phyloP scores from a whole-genome alignment of 2,113 vertebrate species.

The Amia ocellicauda region DNA sequence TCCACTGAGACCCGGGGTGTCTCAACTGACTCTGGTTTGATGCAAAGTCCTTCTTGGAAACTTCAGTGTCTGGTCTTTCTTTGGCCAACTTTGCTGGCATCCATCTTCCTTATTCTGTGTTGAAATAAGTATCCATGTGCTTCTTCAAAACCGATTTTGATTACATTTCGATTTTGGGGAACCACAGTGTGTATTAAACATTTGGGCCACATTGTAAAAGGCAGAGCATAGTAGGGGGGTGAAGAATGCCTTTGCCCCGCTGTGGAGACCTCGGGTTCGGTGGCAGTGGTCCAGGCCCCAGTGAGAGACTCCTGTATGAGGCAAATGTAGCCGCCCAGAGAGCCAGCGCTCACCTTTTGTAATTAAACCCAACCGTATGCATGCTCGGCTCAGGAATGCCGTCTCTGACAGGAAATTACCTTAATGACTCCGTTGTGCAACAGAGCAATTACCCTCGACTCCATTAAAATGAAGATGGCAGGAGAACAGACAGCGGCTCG shows the following conservation, averaged over 20 bases:
- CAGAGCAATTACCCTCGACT: constrained; percentile 13
- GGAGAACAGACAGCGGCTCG: neutral
- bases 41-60: too few species aligned
- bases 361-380: constrained; percentile 22
- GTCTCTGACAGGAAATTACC: constrained; percentile 42
- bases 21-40: too few species aligned
- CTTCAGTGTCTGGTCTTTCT: too few species aligned
- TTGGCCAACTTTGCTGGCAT: too few species aligned
- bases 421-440: constrained; percentile 29
- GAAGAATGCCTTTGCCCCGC: constrained; percentile 13
- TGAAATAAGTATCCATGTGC: too few species aligned
- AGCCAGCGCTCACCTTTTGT: constrained; percentile 14
- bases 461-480: constrained; percentile 16
- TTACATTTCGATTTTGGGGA: too few species aligned
- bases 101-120: too few species aligned
- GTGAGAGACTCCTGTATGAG: constrained; percentile 32
- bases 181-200: too few species aligned
- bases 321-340: constrained; percentile 5
- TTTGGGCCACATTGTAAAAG: too few species aligned
- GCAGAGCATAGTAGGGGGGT: too few species aligned
- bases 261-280: constrained; percentile 27
- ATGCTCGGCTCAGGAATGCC: constrained; percentile 23
- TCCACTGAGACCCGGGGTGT: too few species aligned
- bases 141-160: too few species aligned
- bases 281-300: constrained; percentile 42